Evolutionary conservation across 2,113 vertebrate genomes (phyloP).

Genomic region (Hyperoodon ampullatus): DNA sequence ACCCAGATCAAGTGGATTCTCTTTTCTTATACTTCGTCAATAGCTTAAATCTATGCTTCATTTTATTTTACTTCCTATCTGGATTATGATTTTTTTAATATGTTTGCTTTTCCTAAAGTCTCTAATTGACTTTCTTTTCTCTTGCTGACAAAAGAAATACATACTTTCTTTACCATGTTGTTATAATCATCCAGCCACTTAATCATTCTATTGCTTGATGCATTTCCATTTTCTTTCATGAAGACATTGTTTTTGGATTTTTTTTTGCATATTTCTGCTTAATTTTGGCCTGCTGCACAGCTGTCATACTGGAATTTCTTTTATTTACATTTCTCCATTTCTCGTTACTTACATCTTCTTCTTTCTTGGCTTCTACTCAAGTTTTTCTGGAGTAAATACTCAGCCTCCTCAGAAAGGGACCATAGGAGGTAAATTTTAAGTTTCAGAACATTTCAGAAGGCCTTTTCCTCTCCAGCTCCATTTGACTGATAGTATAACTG

Average conservation of each 20-base stretch:
- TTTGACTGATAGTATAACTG: not conserved
- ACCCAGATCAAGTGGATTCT: not conserved
- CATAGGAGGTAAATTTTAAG: not conserved
- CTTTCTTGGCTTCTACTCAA: not conserved
- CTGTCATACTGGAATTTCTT: not conserved
- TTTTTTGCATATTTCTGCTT: not conserved
- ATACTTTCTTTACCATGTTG: not conserved
- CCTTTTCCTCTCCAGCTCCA: not conserved
- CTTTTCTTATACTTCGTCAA: not conserved
- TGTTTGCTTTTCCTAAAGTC: not conserved
- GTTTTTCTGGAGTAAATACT: slow-evolving; percentile 12
- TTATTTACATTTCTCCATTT: not conserved
- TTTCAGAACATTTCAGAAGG: not conserved
- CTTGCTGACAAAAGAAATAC: not conserved
- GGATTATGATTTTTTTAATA: not conserved
- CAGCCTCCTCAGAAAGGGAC: not conserved
- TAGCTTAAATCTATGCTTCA: not conserved
- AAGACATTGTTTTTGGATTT: not conserved
- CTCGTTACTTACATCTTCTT: not conserved
- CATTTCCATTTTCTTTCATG: not conserved
- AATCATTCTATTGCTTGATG: not conserved
- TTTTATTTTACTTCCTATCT: not conserved
- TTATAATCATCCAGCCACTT: not conserved
- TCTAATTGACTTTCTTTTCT: not conserved
- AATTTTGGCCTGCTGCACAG: not conserved